Base-by-base conservation (phyloP, 1,140 invertebrate genomes). In the Potamilus streckersoni region DNA sequence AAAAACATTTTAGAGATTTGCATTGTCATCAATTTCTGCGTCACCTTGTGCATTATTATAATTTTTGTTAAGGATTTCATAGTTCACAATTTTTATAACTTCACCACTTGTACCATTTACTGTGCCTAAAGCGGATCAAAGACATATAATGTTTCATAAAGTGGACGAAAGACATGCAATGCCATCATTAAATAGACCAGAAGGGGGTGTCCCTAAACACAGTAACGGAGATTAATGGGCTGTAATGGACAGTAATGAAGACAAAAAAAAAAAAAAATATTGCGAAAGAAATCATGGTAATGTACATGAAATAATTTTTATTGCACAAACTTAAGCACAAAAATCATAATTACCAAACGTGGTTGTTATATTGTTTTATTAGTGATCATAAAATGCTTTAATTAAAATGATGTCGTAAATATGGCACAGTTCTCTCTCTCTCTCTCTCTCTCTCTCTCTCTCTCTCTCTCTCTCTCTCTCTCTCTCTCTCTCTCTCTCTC, bases 391-490 rank as follows among this genome's bases (percentile, higher is more conserved):
- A 17, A 2, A n/a, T 16, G 1, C 16, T 61, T 16, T 61, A 61
- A 61, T 16, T n/a, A n/a, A 61, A 17, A 17, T 61, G 2, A 61
- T 61, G n/a, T 16, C 16, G 2, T 61, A 61, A 16, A n/a, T 17
- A 17, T 17, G n/a, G n/a, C 59, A 61, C n/a, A 61, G n/a, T 1
- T 72, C 17, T 66, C 61, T 72, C 60, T 72, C 57, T 63, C 60
- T 64, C 61, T 27, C 70, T 31, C 38, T 27, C 38, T 4, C 8
- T 63, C 61, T 61, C 15, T 61, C 59, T 63, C 59, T 72, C 38
- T 65, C 59, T 63, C 4, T n/a, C 8, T 72, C 38, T 63, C 23
- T 61, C 55, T 57, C 61, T 49, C 4, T 64, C 71, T 8, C 4
- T 2, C 60, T 68, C 60, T 67, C 60, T 8, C 62, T 23, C 16